phyloP scores from a whole-genome alignment of 2,113 vertebrate genomes.

The Lipotes vexillifer region DNA sequence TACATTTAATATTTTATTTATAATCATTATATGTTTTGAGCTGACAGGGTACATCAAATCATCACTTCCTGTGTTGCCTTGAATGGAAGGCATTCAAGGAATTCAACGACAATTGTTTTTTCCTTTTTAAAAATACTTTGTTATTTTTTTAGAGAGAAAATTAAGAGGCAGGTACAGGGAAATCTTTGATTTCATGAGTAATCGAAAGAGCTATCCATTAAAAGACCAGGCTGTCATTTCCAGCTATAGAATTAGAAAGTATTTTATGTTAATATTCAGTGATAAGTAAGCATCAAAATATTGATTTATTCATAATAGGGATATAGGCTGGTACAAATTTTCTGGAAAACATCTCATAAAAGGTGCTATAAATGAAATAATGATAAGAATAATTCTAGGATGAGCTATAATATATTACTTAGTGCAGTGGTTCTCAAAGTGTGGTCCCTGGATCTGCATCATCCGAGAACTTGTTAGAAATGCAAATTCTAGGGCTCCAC shows the following conservation, averaged over 20 bases:
- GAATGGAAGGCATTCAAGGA: not conserved
- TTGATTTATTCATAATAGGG: not conserved
- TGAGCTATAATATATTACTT: not conserved
- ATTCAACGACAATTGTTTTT: not conserved
- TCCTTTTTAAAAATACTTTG: no score
- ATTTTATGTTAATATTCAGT: not conserved
- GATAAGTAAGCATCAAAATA: not conserved
- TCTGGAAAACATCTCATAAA: not conserved
- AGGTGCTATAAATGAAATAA: not conserved
- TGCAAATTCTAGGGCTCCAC: not conserved
- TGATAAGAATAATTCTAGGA: no score
- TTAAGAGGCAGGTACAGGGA: not conserved
- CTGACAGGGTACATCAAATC: not conserved
- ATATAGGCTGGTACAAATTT: no score
- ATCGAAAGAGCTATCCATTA: not conserved
- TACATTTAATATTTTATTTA: not conserved
- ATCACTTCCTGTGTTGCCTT: not conserved
- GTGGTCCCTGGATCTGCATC: not conserved
- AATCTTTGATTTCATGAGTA: not conserved
- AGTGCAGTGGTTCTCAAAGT: no score
- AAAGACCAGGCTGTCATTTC: not conserved
- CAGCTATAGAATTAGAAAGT: not conserved
- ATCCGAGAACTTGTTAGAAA: not conserved
- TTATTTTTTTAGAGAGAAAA: not conserved
- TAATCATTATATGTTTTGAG: not conserved